Conservation (phyloP, 1,140 invertebrate species). For the Holotrichia oblita region DNA sequence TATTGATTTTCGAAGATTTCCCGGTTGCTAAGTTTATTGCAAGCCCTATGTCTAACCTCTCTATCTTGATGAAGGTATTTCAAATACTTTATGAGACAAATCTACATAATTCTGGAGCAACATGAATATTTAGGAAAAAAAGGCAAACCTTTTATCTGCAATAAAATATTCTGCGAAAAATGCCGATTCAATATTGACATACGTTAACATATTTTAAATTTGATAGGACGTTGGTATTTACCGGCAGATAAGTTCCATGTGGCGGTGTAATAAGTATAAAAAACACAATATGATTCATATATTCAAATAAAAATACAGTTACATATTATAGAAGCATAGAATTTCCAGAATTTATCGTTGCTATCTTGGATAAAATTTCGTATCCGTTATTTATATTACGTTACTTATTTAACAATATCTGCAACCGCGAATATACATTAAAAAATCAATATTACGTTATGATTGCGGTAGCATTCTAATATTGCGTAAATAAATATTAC, state of each 20-base stretch:
- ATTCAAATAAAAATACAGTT: not conserved
- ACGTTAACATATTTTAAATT: not conserved
- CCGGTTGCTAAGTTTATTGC: not conserved
- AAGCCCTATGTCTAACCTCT: too few species aligned
- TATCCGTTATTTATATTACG: too few species aligned
- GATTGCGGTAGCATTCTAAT: too few species aligned
- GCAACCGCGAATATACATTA: too few species aligned
- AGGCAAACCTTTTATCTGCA: not conserved
- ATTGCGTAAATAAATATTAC: too few species aligned
- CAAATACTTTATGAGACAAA: not conserved
- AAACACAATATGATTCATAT: not conserved
- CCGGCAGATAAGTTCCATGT: not conserved
- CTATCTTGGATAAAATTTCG: too few species aligned
- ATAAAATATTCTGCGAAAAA: not conserved
- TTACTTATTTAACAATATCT: too few species aligned
- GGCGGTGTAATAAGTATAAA: not conserved
- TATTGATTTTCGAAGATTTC: conserved; percentile 4
- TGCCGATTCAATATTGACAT: not conserved
- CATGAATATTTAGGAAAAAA: not conserved
- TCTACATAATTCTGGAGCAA: not conserved
- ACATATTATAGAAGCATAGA: too few species aligned
- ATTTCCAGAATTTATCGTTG: too few species aligned
- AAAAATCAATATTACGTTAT: too few species aligned
- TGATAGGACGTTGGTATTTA: not conserved
- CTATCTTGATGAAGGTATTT: not conserved